Percentiles rank a stretch among this genome's conserved stretches.
Conservation (phyloP, 2,888 invertebrate genomes). For the Eristalis tenax region DNA sequence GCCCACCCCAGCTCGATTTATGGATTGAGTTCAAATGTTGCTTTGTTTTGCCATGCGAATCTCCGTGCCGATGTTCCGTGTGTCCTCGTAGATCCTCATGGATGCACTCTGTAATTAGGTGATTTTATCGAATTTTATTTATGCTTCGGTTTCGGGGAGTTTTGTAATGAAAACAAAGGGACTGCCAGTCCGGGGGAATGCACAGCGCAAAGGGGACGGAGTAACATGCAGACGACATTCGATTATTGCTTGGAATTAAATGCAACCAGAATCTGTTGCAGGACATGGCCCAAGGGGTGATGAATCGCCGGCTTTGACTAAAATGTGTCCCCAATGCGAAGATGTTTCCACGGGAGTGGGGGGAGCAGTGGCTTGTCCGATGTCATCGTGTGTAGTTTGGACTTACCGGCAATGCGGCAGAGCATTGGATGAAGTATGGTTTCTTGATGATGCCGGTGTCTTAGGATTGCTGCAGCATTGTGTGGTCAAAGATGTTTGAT, state of each 20-base stretch:
- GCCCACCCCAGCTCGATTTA: slow-evolving; percentile 75
- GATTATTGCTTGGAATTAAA: slow-evolving; percentile 62
- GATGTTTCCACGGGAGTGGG: slow-evolving; percentile 50
- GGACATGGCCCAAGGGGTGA: slow-evolving; percentile 31
- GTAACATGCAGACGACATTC: slow-evolving; percentile 44
- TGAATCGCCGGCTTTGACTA: slow-evolving; percentile 34
- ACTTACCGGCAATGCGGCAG: slow-evolving; percentile 58
- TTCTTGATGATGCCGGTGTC: slow-evolving; percentile 38
- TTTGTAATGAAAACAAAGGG: slow-evolving; percentile 66
- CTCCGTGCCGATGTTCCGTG: not conserved
- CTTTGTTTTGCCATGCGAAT: slow-evolving; percentile 53
- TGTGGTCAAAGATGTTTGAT: slow-evolving; percentile 32
- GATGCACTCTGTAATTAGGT: slow-evolving; percentile 75
- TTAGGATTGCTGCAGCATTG: slow-evolving; percentile 6
- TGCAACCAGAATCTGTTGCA: slow-evolving; percentile 42
- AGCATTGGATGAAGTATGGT: slow-evolving; percentile 39
- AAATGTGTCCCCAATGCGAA: slow-evolving; percentile 20
- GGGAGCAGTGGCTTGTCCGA: slow-evolving; percentile 31
- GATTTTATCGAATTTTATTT: slow-evolving; percentile 75
- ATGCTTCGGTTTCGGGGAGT: slow-evolving; percentile 71
- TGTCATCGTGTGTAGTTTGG: slow-evolving; percentile 30
- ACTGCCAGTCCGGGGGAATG: not conserved
- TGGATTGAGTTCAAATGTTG: slow-evolving; percentile 74
- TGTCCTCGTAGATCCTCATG: slow-evolving; percentile 14
- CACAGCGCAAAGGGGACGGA: slow-evolving; percentile 24